Conservation (phyloP, 2,113 vertebrate genomes). For the Paracanthobrama guichenoti region DNA sequence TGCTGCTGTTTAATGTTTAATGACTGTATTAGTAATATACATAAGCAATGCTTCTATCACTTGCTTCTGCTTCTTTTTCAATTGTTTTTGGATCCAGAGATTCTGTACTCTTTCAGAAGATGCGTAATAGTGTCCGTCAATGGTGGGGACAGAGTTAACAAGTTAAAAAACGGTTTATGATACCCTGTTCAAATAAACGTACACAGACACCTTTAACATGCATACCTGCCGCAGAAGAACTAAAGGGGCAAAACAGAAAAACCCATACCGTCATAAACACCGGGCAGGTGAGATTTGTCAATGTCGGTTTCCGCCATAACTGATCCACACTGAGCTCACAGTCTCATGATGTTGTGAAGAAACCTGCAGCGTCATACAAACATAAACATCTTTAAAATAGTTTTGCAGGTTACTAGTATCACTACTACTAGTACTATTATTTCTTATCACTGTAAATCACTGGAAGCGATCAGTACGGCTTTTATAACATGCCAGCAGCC, state of each 20-base stretch:
- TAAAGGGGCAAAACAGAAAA: not conserved
- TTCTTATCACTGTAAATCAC: not conserved
- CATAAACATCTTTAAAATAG: not conserved
- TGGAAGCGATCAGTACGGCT: not conserved
- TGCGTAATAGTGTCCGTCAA: too few species aligned
- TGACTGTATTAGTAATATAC: too few species aligned
- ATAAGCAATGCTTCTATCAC: too few species aligned
- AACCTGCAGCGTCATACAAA: constrained; percentile 5
- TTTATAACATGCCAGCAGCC: not conserved
- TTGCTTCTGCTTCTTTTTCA: too few species aligned
- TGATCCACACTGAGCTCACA: constrained; percentile 10
- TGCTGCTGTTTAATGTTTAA: too few species aligned
- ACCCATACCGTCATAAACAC: constrained; percentile 58
- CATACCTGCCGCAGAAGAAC: not conserved
- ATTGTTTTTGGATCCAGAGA: too few species aligned
- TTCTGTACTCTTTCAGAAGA: too few species aligned
- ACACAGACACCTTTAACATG: not conserved
- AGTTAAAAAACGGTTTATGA: too few species aligned
- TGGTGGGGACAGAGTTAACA: too few species aligned
- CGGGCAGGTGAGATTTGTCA: constrained; percentile 57
- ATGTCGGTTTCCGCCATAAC: constrained; percentile 57
- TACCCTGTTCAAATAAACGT: too few species aligned
- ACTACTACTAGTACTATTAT: not conserved
- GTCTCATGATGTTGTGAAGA: constrained; percentile 23
- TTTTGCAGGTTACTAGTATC: not conserved